Conservation (phyloP, 2,888 invertebrate species). For the Ophonus ardosiacus region DNA sequence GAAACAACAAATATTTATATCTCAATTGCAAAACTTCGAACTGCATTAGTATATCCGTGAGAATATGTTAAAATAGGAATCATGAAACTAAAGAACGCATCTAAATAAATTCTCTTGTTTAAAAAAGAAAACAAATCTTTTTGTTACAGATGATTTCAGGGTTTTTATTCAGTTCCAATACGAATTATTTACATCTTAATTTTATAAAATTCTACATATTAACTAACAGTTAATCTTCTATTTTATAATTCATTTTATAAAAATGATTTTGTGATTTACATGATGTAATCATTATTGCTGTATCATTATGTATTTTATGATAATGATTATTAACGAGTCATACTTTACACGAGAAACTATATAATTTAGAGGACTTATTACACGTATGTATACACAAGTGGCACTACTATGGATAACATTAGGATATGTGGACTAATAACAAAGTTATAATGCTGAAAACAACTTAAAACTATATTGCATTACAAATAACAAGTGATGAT, state of each 20-base stretch:
- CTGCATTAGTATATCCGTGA: conserved; percentile 28
- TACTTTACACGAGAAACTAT: background rate
- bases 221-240: background rate
- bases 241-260: conserved; percentile 10
- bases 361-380: conserved; percentile 6
- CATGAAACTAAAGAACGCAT: background rate
- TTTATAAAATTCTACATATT: background rate
- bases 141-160: background rate
- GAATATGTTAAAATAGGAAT: conserved; percentile 11
- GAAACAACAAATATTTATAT: no score
- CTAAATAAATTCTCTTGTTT: conserved; percentile 12
- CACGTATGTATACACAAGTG: conserved; percentile 22
- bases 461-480: conserved; percentile 19
- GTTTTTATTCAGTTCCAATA: background rate
- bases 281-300: background rate
- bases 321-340: conserved; percentile 10
- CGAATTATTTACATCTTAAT: background rate
- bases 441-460: conserved; percentile 19
- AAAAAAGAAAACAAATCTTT: conserved; percentile 7
- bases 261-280: background rate
- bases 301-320: background rate
- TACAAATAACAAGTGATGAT: background rate
- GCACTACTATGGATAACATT: conserved; percentile 12
- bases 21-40: background rate
- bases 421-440: conserved; percentile 11